Evolutionary conservation across 92 coral and sea anemone species (phyloP).

Genomic region (Palythoa grandiflora): DNA sequence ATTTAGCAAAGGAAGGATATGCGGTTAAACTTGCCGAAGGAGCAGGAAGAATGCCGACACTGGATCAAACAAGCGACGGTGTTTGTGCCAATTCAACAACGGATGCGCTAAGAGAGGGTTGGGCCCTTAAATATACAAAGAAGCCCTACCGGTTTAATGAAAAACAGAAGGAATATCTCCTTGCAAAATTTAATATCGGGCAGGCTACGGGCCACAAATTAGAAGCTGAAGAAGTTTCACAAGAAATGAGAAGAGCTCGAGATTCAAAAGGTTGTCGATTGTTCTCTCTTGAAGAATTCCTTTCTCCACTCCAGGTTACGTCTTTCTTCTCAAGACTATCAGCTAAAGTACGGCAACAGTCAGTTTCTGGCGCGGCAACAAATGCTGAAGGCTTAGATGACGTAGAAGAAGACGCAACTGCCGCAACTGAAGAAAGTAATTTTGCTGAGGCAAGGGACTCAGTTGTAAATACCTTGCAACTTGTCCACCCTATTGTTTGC

Average conservation of each 20-base stretch:
- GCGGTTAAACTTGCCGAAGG: conserved; percentile 16
- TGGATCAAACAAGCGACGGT: background rate
- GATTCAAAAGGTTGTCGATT: conserved; percentile 40
- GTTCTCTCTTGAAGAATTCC: conserved; percentile 45
- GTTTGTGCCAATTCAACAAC: background rate
- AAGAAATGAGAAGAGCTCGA: conserved; percentile 47
- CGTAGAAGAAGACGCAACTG: background rate
- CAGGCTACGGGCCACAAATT: conserved; percentile 48
- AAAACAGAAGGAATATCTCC: conserved; percentile 48
- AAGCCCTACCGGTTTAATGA: conserved; percentile 46
- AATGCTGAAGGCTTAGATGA: background rate
- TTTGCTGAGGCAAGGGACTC: conserved; percentile 17
- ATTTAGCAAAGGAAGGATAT: conserved; percentile 22
- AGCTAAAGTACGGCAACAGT: conserved; percentile 23
- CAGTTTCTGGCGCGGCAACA: conserved; percentile 19
- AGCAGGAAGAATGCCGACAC: conserved; percentile 16
- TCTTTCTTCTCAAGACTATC: conserved; percentile 47
- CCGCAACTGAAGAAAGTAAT: background rate
- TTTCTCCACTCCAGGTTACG: conserved; percentile 43
- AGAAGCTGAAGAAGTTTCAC: conserved; percentile 45
- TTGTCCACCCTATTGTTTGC: conserved; percentile 46
- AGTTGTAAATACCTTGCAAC: conserved; percentile 24
- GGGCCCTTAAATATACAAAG: conserved; percentile 54
- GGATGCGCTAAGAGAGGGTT: conserved; percentile 34
- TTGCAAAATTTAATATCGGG: conserved; percentile 51